Evolutionary conservation across 1,140 invertebrate species (phyloP).

Genomic region (Theocolax elegans): DNA sequence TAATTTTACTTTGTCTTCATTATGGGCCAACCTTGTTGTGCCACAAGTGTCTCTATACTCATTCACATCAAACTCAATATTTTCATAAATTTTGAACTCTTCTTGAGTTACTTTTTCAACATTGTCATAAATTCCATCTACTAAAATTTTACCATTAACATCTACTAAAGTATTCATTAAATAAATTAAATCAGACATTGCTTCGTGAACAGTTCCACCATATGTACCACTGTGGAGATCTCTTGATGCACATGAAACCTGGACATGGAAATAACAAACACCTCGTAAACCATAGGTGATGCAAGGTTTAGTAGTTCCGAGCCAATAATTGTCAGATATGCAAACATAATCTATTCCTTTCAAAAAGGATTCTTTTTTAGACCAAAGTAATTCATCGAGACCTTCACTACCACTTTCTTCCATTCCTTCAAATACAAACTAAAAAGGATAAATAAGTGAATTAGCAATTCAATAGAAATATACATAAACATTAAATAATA

Average conservation of each 20-base stretch:
- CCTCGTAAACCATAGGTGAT: conserved; percentile 97
- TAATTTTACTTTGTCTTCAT: conserved; percentile 76
- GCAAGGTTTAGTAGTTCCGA: conserved; percentile 96
- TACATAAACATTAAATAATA: conserved; percentile 5
- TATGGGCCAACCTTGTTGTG: conserved; percentile 76
- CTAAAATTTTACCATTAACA: conserved; percentile 83
- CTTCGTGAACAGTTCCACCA: conserved; percentile 91
- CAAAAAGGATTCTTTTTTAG: conserved; percentile 83
- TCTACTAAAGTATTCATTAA: conserved; percentile 86
- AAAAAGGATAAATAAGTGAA: conserved; percentile 8
- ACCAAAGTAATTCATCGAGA: conserved; percentile 85
- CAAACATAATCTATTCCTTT: conserved; percentile 92
- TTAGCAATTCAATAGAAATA: neutral
- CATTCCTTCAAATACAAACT: conserved; percentile 98
- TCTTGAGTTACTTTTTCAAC: conserved; percentile 79
- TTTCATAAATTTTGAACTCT: conserved; percentile 83
- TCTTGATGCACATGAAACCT: conserved; percentile 88
- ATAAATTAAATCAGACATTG: conserved; percentile 89
- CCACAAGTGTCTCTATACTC: conserved; percentile 81
- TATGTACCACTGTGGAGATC: conserved; percentile 96
- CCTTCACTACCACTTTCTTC: conserved; percentile 97
- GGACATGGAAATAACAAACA: conserved; percentile 91
- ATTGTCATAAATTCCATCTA: conserved; percentile 83
- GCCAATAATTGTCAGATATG: conserved; percentile 99
- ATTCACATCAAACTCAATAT: conserved; percentile 90